phyloP scores from a whole-genome alignment of 2,888 invertebrate species.

The Ectemnius lituratus region DNA sequence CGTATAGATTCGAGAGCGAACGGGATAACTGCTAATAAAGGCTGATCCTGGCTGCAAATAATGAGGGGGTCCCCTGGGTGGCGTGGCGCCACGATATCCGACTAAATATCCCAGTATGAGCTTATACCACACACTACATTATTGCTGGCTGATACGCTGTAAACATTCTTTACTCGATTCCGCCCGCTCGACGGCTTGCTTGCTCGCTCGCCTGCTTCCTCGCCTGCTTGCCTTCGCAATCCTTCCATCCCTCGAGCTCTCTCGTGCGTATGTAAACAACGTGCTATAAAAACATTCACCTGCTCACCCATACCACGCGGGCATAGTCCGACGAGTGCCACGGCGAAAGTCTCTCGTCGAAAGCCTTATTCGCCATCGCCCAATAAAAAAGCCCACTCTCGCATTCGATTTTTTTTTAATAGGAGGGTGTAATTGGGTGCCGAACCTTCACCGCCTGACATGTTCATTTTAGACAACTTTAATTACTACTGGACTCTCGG shows the following conservation, averaged over 20 bases:
- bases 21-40: slow-evolving; percentile 77
- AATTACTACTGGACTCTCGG: too few relatives aligned
- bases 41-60: slow-evolving; percentile 74
- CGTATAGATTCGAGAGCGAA: slow-evolving; percentile 76
- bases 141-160: slow-evolving; percentile 70
- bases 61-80: slow-evolving; percentile 75
- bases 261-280: slow-evolving; percentile 6
- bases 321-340: too few relatives aligned
- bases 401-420: too few relatives aligned
- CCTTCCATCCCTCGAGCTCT: slow-evolving; percentile 2
- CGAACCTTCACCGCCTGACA: too few relatives aligned
- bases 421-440: too few relatives aligned
- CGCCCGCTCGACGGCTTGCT: slow-evolving; percentile 19
- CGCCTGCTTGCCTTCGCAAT: slow-evolving; percentile 4
- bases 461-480: too few relatives aligned
- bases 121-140: slow-evolving; percentile 70
- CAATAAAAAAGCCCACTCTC: too few relatives aligned
- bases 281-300: slow-evolving; percentile 7
- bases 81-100: slow-evolving; percentile 72
- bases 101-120: slow-evolving; percentile 70
- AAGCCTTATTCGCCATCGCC: too few relatives aligned
- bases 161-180: slow-evolving; percentile 57
- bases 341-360: too few relatives aligned
- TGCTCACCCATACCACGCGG: background rate
- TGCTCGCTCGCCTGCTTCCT: slow-evolving; percentile 9